Evolutionary conservation across 2,888 invertebrate genomes (phyloP), one percentile per base, ranked within the genome.

Genomic region (Chrysodeixis includens): DNA sequence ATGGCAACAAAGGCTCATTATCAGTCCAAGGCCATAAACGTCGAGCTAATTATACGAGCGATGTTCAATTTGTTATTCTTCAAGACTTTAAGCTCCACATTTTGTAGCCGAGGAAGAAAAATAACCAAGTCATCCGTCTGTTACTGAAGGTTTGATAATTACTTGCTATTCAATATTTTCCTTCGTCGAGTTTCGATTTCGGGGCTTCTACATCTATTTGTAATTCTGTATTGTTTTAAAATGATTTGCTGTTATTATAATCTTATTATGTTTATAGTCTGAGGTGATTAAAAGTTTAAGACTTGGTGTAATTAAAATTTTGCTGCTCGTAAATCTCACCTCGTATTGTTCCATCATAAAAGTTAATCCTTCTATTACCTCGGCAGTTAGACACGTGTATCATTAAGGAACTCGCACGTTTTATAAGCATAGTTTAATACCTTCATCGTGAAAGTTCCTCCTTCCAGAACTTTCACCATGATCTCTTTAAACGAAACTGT

Each of bases 381-480:
- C 32, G 9, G 49, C 10, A 12, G 20, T 32, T 35, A 75, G 44
- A 58, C 71, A 54, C 52, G 62, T 71, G 22, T 56, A 56, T 54
- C 35, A 71, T 63, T 64, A 51, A 53, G 56, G 32, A 70, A 59
- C 52, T 70, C 49, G 59, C 63, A 63, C 52, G 22, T 55, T 51
- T 69, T 58, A 51, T 55, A 54, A 75, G 46, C 12, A 75, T 51
- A 40, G 52, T 59, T 70, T 63, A 55, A 69, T 62, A 30, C 16
- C 8, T 18, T 58, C 8, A 46, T 22, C 49, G 35, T 20, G 12
- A 58, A 52, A 62, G 16, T 69, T 40, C n/a, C 30, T 20, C 54
- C 16, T 35, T 18, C 26, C 40, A 10, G 18, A 46, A n/a, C 26
- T 26, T 26, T 26, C 26, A 26, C 26, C 6, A 26, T 26, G 26